Evolutionary conservation across 2,888 invertebrate species (phyloP).

Genomic region (Lottia gigantea): DNA sequence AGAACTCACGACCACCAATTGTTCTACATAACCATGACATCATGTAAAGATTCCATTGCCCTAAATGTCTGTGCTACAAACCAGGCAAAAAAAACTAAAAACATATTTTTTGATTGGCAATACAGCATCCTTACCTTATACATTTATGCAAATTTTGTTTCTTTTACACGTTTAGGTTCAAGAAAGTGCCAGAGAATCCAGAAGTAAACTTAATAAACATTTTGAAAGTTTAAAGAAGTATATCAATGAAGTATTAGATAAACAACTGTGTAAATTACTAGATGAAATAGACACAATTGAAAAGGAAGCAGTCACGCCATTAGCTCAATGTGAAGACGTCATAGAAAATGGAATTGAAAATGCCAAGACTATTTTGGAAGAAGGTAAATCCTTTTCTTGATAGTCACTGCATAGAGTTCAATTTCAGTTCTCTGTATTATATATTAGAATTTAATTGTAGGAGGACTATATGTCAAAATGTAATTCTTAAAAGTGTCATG

Average conservation of each 20-base stretch:
- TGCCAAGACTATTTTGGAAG: constrained; percentile 54
- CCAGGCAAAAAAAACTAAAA: too few species aligned
- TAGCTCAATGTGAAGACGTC: constrained; percentile 55
- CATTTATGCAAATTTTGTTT: not conserved
- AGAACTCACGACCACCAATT: too few species aligned
- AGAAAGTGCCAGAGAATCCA: constrained; percentile 47
- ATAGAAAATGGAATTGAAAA: constrained; percentile 49
- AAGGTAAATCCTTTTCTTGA: constrained; percentile 46
- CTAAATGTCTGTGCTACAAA: too few species aligned
- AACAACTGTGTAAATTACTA: constrained; percentile 42
- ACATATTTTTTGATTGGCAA: too few species aligned
- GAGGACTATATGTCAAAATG: not conserved
- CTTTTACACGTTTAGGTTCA: constrained; percentile 40
- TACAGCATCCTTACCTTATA: too few species aligned
- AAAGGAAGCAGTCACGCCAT: constrained; percentile 47
- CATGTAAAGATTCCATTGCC: too few species aligned
- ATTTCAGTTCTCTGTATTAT: not conserved
- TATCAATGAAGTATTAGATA: constrained; percentile 45
- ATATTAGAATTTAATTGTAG: not conserved
- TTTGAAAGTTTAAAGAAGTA: constrained; percentile 46
- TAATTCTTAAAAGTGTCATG: not conserved
- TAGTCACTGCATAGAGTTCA: too few species aligned
- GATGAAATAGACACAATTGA: constrained; percentile 50
- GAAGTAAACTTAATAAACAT: constrained; percentile 46
- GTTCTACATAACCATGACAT: too few species aligned